Conservation (phyloP, 2,797 vertebrate species). For the Sebastes elongatus region DNA sequence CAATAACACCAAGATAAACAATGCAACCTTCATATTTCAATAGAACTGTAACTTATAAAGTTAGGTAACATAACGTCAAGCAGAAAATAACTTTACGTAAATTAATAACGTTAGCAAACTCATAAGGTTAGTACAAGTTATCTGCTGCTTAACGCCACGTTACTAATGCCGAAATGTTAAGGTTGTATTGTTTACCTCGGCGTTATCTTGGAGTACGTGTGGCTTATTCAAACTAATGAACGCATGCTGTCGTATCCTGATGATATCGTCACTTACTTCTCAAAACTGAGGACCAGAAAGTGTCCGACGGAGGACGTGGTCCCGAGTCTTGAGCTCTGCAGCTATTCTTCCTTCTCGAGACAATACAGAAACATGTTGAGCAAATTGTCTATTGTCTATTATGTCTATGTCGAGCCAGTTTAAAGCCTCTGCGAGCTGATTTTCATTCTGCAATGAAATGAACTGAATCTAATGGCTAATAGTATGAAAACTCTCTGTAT, state of each 20-base stretch:
- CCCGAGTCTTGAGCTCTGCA: background rate
- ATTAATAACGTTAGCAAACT: no score
- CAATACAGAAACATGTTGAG: background rate
- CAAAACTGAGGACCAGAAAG: background rate
- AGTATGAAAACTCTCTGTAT: constrained; percentile 28
- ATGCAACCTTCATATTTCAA: no score
- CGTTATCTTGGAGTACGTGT: no score
- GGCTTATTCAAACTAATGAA: background rate
- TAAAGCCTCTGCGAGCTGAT: constrained; percentile 14
- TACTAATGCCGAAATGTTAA: no score
- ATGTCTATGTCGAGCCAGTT: background rate
- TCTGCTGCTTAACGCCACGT: no score
- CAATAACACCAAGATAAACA: no score
- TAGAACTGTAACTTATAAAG: no score
- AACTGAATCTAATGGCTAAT: constrained; percentile 45
- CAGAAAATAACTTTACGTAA: no score
- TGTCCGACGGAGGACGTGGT: background rate
- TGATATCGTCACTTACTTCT: background rate
- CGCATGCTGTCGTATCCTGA: background rate
- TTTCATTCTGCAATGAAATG: constrained; percentile 45
- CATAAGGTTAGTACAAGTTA: no score
- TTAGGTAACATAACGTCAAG: no score
- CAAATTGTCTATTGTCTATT: background rate
- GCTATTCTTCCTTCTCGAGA: background rate
- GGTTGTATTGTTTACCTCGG: no score